These are phyloP conservation scores for Recurvirostra avosetta DNA, from an alignment of 2,113 vertebrate genomes.

Conservation along the genomic window DNA sequence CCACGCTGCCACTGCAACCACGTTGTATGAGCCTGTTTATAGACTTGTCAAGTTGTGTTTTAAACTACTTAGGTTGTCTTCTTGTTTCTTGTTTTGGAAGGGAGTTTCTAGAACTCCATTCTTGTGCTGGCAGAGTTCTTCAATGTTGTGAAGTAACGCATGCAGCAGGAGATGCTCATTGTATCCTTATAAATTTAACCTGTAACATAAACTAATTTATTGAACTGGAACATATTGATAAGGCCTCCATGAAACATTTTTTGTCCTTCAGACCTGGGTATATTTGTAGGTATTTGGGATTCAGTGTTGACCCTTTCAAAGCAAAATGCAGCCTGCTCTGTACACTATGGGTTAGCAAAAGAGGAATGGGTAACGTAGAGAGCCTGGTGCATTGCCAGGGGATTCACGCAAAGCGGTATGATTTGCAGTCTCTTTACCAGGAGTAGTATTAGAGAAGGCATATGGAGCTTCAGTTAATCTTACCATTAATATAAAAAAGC, in stretches of 20 bases:
- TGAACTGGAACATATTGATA: not conserved
- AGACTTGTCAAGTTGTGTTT: not conserved
- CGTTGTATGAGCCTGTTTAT: not conserved
- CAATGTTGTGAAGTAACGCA: not conserved
- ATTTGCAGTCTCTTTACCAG: not conserved
- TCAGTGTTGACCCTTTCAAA: not conserved
- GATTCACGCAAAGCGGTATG: not conserved
- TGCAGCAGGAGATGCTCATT: not conserved
- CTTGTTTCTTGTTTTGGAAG: not conserved
- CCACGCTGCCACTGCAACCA: no score
- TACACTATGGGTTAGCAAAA: not conserved
- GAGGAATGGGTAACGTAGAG: not conserved
- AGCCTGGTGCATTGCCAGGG: not conserved
- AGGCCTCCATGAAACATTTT: not conserved
- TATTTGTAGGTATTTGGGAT: not conserved
- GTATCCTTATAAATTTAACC: not conserved
- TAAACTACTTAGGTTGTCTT: not conserved
- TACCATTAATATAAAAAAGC: not conserved
- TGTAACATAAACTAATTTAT: not conserved
- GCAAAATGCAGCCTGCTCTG: not conserved
- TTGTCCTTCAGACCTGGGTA: not conserved
- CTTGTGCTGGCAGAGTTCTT: not conserved
- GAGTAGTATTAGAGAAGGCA: not conserved
- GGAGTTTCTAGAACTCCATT: not conserved
- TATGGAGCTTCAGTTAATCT: not conserved